Conservation (phyloP, 2,888 invertebrate genomes). For the Maniola hyperantus region DNA sequence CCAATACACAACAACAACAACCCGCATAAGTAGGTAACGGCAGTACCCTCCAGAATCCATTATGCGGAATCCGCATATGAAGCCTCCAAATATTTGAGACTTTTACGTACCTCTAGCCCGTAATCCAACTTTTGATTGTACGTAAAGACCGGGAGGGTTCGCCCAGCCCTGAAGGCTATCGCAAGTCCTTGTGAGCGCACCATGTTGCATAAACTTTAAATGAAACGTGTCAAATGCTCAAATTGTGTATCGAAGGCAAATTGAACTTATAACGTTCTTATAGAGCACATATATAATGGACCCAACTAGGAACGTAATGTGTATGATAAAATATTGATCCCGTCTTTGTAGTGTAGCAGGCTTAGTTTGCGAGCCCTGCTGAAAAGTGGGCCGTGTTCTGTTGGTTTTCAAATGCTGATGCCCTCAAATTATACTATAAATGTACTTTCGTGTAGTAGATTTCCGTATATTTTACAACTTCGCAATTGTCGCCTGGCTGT, state of each 20-base stretch:
- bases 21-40: constrained; percentile 11
- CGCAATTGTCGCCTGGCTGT: background rate
- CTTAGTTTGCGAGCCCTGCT: constrained; percentile 40
- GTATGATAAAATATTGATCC: constrained; percentile 40
- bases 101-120: constrained; percentile 21
- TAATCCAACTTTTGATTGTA: constrained; percentile 35
- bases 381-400: constrained; percentile 30
- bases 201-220: constrained; percentile 35
- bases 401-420: constrained; percentile 28
- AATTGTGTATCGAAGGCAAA: constrained; percentile 3
- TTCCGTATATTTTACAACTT: constrained; percentile 19
- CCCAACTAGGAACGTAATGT: constrained; percentile 18
- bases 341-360: constrained; percentile 33
- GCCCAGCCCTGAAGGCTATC: constrained; percentile 32
- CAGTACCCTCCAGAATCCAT: constrained; percentile 15
- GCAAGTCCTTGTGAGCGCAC: constrained; percentile 34
- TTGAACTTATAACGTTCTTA: constrained; percentile 11
- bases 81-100: constrained; percentile 23
- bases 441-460: constrained; percentile 11
- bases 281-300: constrained; percentile 13
- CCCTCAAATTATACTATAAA: too few relatives aligned
- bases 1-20: constrained; percentile 2
- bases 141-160: constrained; percentile 30
- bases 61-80: constrained; percentile 7
- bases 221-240: constrained; percentile 26